phyloP scores from a whole-genome alignment of 2,888 invertebrate species.

The Priocnemis perturbator region DNA sequence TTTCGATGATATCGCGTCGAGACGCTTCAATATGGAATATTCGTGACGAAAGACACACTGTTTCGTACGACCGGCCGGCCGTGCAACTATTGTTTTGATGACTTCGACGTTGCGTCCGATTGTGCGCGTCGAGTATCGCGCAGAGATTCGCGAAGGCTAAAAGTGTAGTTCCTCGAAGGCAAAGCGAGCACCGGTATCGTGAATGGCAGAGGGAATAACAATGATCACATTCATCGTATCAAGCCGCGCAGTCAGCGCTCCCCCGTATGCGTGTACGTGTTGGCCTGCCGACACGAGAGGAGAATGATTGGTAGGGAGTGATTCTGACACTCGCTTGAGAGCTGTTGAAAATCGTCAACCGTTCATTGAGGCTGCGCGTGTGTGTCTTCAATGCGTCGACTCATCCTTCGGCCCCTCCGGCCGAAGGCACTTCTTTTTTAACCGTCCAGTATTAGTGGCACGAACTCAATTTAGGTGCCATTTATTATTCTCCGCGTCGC shows the following conservation, averaged over 20 bases:
- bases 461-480: constrained; percentile 34
- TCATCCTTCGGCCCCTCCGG: constrained; percentile 37
- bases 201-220: constrained; percentile 25
- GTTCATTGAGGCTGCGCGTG: constrained; percentile 37
- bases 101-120: no score
- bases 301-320: constrained; percentile 49
- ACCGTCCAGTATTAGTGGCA: constrained; percentile 24
- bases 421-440: constrained; percentile 7
- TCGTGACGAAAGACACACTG: no score
- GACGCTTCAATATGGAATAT: no score
- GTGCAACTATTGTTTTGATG: no score
- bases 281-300: neutral
- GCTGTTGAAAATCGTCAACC: constrained; percentile 58
- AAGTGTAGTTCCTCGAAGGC: no score
- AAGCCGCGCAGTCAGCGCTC: constrained; percentile 42
- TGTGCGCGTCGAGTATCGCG: no score
- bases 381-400: constrained; percentile 39
- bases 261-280: constrained; percentile 1
- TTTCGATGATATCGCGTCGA: no score
- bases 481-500: constrained; percentile 25
- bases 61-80: no score
- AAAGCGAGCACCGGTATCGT: constrained; percentile 10
- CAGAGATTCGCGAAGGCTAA: no score
- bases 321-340: constrained; percentile 48
- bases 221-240: constrained; percentile 56